These are phyloP conservation scores for Ptyas mucosa DNA, from an alignment of 2,113 vertebrate genomes.

Conservation along the genomic window DNA sequence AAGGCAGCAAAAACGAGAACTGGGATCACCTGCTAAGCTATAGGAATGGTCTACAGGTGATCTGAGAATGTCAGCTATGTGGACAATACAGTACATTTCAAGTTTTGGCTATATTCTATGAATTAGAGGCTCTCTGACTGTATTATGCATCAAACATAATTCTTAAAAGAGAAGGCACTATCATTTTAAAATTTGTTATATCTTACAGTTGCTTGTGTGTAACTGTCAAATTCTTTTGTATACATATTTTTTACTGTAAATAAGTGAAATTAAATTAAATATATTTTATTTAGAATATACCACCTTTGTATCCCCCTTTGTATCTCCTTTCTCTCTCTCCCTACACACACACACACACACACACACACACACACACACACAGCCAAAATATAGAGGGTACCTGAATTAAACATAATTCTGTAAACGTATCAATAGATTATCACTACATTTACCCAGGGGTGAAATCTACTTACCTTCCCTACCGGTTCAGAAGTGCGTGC, in stretches of 20 bases:
- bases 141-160: background rate
- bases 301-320: fast-evolving
- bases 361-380: background rate
- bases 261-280: background rate
- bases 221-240: background rate
- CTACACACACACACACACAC: background rate
- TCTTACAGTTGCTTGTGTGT: background rate
- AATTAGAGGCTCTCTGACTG: background rate
- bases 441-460: background rate
- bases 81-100: background rate
- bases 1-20: background rate
- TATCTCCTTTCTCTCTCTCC: fast-evolving
- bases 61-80: background rate
- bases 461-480: too few species aligned
- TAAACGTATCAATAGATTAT: background rate
- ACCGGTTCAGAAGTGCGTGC: too few species aligned
- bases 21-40: background rate
- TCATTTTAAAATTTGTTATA: background rate
- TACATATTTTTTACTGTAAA: background rate
- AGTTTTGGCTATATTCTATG: too few species aligned
- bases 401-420: background rate
- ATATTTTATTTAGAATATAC: background rate
- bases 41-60: background rate
- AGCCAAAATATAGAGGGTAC: background rate
- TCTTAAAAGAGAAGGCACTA: background rate